Conservation (phyloP, 2,888 invertebrate genomes). For the Drosophila kanekoi region DNA sequence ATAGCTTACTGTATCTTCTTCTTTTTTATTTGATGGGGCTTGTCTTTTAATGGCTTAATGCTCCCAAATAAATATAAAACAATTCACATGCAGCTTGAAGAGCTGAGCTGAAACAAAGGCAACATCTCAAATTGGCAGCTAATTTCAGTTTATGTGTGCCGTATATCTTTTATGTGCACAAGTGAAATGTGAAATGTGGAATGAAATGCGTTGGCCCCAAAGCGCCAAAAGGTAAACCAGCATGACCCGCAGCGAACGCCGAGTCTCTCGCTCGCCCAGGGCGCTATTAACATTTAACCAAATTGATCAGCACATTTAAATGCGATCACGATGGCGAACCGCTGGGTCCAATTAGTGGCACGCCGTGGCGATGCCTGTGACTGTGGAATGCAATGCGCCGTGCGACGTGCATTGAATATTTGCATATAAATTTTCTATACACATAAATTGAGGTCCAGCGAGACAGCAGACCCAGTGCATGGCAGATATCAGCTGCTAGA, state of each 20-base stretch:
- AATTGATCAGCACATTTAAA: slow-evolving; percentile 79
- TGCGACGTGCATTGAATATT: slow-evolving; percentile 76
- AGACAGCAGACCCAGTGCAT: slow-evolving; percentile 15
- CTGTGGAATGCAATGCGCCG: slow-evolving; percentile 59
- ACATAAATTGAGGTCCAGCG: slow-evolving; percentile 49
- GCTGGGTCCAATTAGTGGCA: slow-evolving; percentile 74
- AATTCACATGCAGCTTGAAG: slow-evolving; percentile 61
- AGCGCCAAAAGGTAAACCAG: slow-evolving; percentile 44
- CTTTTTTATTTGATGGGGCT: slow-evolving; percentile 49
- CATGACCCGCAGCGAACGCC: slow-evolving; percentile 55
- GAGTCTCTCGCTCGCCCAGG: slow-evolving; percentile 59
- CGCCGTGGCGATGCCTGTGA: slow-evolving; percentile 39
- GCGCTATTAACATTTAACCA: slow-evolving; percentile 76
- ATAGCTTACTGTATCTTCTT: slow-evolving; percentile 42
- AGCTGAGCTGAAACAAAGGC: slow-evolving; percentile 41
- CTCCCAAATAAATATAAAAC: slow-evolving; percentile 69
- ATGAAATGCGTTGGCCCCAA: slow-evolving; percentile 23
- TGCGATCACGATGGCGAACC: slow-evolving; percentile 73
- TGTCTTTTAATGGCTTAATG: slow-evolving; percentile 75
- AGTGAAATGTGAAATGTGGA: slow-evolving; percentile 37
- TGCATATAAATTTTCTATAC: slow-evolving; percentile 71
- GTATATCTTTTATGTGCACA: slow-evolving; percentile 59
- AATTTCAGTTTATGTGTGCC: slow-evolving; percentile 73
- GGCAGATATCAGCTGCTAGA: slow-evolving; percentile 29
- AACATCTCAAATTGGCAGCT: slow-evolving; percentile 74